Evolutionary conservation across 2,888 invertebrate species (phyloP).

Genomic region (Parapristionchus giblindavisi): DNA sequence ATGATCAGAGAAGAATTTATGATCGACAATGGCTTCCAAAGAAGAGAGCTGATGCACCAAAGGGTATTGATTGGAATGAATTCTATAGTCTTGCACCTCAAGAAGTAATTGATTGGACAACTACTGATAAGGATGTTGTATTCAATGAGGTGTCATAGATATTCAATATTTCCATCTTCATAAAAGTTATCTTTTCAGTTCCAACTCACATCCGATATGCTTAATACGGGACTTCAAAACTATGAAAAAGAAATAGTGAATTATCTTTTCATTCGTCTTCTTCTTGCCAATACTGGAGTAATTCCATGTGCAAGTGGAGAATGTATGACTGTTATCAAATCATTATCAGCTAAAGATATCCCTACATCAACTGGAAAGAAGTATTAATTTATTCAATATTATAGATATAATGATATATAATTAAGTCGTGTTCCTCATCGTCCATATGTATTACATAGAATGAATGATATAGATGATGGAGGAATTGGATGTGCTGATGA

Average conservation of each 20-base stretch:
- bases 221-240: background rate
- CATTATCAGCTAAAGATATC: background rate
- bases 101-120: slow-evolving; percentile 35
- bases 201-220: background rate
- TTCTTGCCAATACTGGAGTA: slow-evolving; percentile 45
- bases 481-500: slow-evolving; percentile 28
- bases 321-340: background rate
- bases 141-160: slow-evolving; percentile 25
- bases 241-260: slow-evolving; percentile 44
- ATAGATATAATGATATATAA: background rate
- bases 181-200: background rate
- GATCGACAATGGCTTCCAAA: background rate
- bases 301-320: slow-evolving; percentile 3
- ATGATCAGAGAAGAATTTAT: slow-evolving; percentile 8
- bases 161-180: background rate
- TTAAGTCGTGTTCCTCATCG: slow-evolving; percentile 15
- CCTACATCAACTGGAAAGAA: slow-evolving; percentile 17
- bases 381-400: background rate
- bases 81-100: slow-evolving; percentile 2
- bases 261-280: slow-evolving; percentile 49
- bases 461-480: background rate
- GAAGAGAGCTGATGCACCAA: background rate
- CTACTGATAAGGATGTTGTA: slow-evolving; percentile 40
- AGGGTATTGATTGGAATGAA: background rate
- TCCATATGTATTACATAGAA: too few relatives aligned